Evolutionary conservation across 2,797 vertebrate genomes (phyloP).

Genomic region (Dendrocincla tyrannina): DNA sequence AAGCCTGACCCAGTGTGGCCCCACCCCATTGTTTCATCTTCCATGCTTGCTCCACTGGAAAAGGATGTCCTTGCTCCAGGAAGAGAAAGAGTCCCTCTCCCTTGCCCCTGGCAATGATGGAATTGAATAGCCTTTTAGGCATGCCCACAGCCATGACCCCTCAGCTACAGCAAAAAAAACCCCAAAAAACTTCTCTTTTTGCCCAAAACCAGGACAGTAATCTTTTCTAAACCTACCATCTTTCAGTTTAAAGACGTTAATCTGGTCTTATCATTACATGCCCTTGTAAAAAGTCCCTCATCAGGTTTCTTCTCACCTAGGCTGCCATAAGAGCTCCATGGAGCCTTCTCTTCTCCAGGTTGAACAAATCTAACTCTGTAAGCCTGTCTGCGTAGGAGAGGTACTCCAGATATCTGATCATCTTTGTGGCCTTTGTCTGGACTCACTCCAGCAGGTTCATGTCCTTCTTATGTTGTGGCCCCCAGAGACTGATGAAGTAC

Average conservation of each 20-base stretch:
- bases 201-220: neutral
- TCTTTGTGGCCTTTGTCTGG: fast-evolving
- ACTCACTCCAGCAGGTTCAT: neutral
- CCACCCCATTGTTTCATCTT: fast-evolving
- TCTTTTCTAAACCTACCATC: neutral
- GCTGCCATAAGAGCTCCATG: no score
- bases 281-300: neutral
- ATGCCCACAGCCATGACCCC: neutral
- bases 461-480: neutral
- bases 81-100: neutral
- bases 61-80: neutral
- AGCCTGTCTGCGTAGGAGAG: neutral
- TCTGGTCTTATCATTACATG: neutral
- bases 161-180: neutral
- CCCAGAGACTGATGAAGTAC: neutral
- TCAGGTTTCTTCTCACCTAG: neutral
- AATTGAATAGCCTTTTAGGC: neutral
- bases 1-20: fast-evolving
- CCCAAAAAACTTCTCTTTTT: neutral
- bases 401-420: neutral
- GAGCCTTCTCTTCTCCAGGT: neutral
- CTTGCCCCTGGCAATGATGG: fast-evolving
- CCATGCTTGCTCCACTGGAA: neutral
- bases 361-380: neutral
- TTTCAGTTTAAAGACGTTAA: neutral